phyloP scores from a whole-genome alignment of 2,113 vertebrate species.

The Gavia stellata region DNA sequence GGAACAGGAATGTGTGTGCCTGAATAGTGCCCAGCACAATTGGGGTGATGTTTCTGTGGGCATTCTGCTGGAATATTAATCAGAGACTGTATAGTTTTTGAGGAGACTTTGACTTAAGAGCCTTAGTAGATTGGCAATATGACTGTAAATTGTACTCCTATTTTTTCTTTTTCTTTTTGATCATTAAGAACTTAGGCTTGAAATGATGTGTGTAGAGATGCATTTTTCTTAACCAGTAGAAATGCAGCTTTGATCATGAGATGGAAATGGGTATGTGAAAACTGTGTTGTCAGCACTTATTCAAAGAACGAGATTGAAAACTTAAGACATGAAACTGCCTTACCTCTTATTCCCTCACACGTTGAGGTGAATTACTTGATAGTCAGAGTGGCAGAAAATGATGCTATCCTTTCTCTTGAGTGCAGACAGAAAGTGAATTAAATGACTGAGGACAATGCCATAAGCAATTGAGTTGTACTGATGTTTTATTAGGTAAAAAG shows the following conservation, averaged over 20 bases:
- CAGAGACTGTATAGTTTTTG: neutral
- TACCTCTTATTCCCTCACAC: neutral
- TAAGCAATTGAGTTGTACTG: slow-evolving; percentile 2
- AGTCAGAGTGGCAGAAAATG: neutral
- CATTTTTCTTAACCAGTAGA: neutral
- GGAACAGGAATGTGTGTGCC: neutral
- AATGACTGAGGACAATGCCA: slow-evolving; percentile 18
- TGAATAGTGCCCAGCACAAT: neutral
- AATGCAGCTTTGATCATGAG: neutral
- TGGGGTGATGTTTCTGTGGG: neutral
- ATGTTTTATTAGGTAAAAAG: slow-evolving; percentile 39
- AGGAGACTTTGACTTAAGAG: neutral
- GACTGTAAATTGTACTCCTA: neutral
- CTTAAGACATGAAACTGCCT: neutral
- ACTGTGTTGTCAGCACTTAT: neutral
- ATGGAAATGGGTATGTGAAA: neutral
- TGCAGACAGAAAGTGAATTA: neutral
- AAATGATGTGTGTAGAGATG: neutral
- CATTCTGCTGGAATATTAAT: neutral
- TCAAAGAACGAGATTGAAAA: neutral
- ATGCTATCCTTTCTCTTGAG: neutral
- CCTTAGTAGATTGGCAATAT: neutral
- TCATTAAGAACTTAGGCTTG: neutral
- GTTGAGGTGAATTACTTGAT: neutral
- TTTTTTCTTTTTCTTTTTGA: neutral